Evolutionary conservation across 2,888 invertebrate species (phyloP).

Genomic region (Anarsia innoxiella): DNA sequence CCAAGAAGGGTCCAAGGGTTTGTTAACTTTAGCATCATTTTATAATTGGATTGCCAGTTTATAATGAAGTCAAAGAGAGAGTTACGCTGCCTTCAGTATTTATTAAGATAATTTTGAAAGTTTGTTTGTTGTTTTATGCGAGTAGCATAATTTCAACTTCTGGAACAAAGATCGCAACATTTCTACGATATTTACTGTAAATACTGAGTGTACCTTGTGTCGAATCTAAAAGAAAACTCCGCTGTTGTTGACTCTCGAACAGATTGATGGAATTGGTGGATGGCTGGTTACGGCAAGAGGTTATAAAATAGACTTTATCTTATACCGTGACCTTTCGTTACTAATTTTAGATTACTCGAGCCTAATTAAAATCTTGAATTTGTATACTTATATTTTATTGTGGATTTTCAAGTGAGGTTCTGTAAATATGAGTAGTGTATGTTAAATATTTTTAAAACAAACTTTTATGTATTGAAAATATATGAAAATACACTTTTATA

Average conservation of each 20-base stretch:
- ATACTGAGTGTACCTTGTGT: too few species aligned
- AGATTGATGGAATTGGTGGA: slow-evolving; percentile 51
- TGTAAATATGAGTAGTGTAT: too few species aligned
- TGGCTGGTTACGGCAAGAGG: slow-evolving; percentile 48
- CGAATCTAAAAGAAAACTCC: slow-evolving; percentile 40
- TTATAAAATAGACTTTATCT: slow-evolving; percentile 55
- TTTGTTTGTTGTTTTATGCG: slow-evolving; percentile 18
- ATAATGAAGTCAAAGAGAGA: slow-evolving; percentile 50
- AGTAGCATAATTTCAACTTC: too few species aligned
- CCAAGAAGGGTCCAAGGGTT: slow-evolving; percentile 57
- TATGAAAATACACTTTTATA: too few species aligned
- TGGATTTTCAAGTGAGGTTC: too few species aligned
- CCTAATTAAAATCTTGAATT: slow-evolving; percentile 31
- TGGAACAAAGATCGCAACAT: too few species aligned
- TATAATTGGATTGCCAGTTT: slow-evolving; percentile 65
- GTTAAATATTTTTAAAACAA: too few species aligned
- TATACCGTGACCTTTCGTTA: slow-evolving; percentile 39
- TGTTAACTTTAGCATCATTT: slow-evolving; percentile 63
- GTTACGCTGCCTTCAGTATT: slow-evolving; percentile 33
- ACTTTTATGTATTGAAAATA: too few species aligned
- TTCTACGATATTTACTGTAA: too few species aligned
- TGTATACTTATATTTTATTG: too few species aligned
- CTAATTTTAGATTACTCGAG: slow-evolving; percentile 24
- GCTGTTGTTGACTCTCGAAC: slow-evolving; percentile 44
- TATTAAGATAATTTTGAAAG: slow-evolving; percentile 30